These are phyloP conservation scores for Pristionchus japonicus DNA, from an alignment of 2,888 invertebrate species.

Conservation along the genomic window DNA sequence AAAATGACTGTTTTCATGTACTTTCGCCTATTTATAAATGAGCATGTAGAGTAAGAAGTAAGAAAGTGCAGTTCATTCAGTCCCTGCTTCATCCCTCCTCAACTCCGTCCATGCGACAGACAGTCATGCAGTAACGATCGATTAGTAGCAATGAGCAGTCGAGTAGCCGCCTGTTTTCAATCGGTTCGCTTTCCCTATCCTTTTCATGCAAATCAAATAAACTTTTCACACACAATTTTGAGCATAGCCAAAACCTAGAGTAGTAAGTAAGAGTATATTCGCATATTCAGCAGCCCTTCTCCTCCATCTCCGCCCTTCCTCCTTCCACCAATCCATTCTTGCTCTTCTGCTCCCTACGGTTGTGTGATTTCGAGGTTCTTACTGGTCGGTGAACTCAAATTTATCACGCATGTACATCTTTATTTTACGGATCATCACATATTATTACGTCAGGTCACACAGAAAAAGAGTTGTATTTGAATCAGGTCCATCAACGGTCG, in stretches of 20 bases:
- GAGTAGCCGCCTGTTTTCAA: not conserved
- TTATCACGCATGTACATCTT: not conserved
- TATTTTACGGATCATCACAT: not conserved
- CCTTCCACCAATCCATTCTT: not conserved
- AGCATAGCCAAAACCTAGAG: too few relatives aligned
- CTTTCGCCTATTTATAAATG: not conserved
- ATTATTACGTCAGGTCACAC: too few relatives aligned
- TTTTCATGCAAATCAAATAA: too few relatives aligned
- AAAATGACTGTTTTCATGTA: not conserved
- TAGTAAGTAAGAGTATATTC: not conserved
- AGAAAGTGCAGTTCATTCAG: not conserved
- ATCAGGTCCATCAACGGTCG: not conserved
- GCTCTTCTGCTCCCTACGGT: slow-evolving; percentile 19
- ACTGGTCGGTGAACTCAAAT: not conserved
- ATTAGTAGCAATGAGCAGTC: not conserved
- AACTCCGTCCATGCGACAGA: not conserved
- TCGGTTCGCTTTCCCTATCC: not conserved
- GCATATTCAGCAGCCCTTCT: not conserved
- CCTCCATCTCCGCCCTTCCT: slow-evolving; percentile 7
- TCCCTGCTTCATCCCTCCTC: not conserved
- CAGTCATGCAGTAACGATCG: not conserved
- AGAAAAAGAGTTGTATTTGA: too few relatives aligned
- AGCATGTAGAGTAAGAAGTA: too few relatives aligned
- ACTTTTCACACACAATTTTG: too few relatives aligned
- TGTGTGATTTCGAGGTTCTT: slow-evolving; percentile 18